Evolutionary conservation across 2,113 vertebrate species (phyloP).

Genomic region (Thymallus thymallus): DNA sequence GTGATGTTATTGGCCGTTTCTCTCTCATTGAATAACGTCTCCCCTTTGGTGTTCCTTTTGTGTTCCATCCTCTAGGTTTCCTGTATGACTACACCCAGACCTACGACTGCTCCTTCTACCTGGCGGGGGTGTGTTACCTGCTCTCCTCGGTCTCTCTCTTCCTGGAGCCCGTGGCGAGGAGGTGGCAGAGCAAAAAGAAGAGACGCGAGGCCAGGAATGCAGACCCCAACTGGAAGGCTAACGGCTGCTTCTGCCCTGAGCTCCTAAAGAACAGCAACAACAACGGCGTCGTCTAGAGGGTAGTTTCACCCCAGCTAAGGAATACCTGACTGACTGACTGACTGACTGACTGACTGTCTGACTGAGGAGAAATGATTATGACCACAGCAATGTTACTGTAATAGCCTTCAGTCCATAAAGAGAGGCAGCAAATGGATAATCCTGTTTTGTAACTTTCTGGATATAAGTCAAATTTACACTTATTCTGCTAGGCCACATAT

Average conservation of each 20-base stretch:
- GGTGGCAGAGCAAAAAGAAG: slow-evolving; percentile 73
- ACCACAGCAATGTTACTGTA: slow-evolving; percentile 20
- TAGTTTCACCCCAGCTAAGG: too few relatives aligned
- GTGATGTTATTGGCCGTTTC: too few relatives aligned
- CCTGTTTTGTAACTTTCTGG: slow-evolving; percentile 34
- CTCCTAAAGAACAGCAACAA: slow-evolving; percentile 60
- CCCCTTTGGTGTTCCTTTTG: too few relatives aligned
- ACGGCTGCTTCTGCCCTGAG: slow-evolving; percentile 62
- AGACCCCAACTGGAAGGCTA: slow-evolving; percentile 64
- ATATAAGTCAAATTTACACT: slow-evolving; percentile 52
- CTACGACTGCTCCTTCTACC: slow-evolving; percentile 88
- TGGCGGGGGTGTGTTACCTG: slow-evolving; percentile 87
- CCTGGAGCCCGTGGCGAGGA: slow-evolving; percentile 82
- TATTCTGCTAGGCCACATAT: slow-evolving; percentile 25
- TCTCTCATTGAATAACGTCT: too few relatives aligned
- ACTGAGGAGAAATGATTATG: slow-evolving; percentile 15
- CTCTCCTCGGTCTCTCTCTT: slow-evolving; percentile 85
- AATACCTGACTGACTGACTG: too few relatives aligned
- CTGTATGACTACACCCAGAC: slow-evolving; percentile 89
- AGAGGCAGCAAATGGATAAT: slow-evolving; percentile 17
- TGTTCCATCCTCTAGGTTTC: slow-evolving; percentile 74
- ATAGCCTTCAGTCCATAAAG: background rate
- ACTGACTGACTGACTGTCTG: too few relatives aligned
- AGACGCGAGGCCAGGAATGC: slow-evolving; percentile 33
- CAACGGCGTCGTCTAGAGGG: slow-evolving; percentile 61